Base-by-base conservation (phyloP, 2,113 vertebrate genomes). In the Lutjanus erythropterus region DNA sequence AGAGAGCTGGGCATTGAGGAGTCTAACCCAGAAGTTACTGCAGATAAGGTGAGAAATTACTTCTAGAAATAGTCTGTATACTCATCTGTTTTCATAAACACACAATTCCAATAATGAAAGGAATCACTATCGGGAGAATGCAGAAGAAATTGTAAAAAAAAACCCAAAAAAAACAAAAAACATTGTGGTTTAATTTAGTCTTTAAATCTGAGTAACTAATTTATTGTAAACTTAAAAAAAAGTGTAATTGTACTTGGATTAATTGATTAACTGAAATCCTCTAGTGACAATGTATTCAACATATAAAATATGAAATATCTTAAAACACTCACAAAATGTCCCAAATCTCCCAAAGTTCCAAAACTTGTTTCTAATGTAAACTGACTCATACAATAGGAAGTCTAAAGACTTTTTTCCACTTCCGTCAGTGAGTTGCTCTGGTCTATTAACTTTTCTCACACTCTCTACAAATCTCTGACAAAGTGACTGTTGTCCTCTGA, bases 1-100 rank as follows among this genome's bases (percentile, higher is more conserved):
- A 94, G 97, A 89, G 97, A 98, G 86, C 95, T 98, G 87, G 97
- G 98, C 68, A 97, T 99, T 79, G 97, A 97, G 81, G 98, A 99
- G 60, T 95, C 96, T 55, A 95, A 96, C 78, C 96, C 97, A 74
- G 96, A 97, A 75, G 95, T 94, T 79, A 91, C 93, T 75, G 94
- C 91, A 86, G 96, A 98, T 89, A 98, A 99, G 96, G 98, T 99
- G 89, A 95, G 93, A 88, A 66, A 68, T 46, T 3, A 29, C 12
- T 39, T 23, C 16, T 23, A 2, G 6, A 39, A 65, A 55, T 44
- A 2, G 11, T 25, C 10, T 46, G 23, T 11, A n/a, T n/a, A 53
- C 15, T 4, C 7, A 2, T 46, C 14, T 29, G 16, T 62, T 52
- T 67, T 47, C 3, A 35, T 47, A 25, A 56, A 46, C 14, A 2